Percentiles rank a stretch among this genome's conserved stretches.
Conservation (phyloP, 2,888 invertebrate genomes). For the Macropis europaea region DNA sequence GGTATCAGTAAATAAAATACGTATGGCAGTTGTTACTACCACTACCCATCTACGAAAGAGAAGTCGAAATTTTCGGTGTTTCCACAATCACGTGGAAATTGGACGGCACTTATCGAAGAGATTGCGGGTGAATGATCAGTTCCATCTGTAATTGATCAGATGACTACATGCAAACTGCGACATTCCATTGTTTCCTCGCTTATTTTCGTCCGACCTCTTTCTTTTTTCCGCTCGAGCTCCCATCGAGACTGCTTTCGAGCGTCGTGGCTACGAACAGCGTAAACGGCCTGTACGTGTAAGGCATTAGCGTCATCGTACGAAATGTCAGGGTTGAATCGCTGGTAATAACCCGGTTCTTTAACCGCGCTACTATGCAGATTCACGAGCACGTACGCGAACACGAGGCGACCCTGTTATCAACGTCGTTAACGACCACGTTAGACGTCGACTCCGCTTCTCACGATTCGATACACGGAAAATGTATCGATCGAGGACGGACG, state of each 20-base stretch:
- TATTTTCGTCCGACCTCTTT: slow-evolving; percentile 22
- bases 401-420: slow-evolving; percentile 42
- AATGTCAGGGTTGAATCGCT: slow-evolving; percentile 73
- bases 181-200: slow-evolving; percentile 1
- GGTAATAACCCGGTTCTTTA: slow-evolving; percentile 69
- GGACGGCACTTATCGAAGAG: too few relatives aligned
- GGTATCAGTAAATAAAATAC: too few relatives aligned
- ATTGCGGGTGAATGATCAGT: slow-evolving; percentile 3
- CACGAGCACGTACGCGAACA: slow-evolving; percentile 29
- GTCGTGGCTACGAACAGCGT: not conserved
- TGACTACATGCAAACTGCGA: slow-evolving; percentile 19
- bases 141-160: slow-evolving; percentile 24
- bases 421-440: slow-evolving; percentile 37
- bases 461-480: slow-evolving; percentile 14
- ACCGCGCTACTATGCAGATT: slow-evolving; percentile 52
- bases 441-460: slow-evolving; percentile 9
- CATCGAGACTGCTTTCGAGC: not conserved
- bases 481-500: slow-evolving; percentile 15
- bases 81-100: too few relatives aligned
- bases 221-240: not conserved
- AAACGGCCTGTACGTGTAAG: slow-evolving; percentile 24
- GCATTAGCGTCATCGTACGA: slow-evolving; percentile 65
- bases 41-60: too few relatives aligned
- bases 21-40: too few relatives aligned
- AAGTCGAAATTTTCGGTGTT: too few relatives aligned